These are phyloP conservation scores for Labeo calbasu DNA, from an alignment of 2,797 vertebrate species.

Conservation along the genomic window DNA sequence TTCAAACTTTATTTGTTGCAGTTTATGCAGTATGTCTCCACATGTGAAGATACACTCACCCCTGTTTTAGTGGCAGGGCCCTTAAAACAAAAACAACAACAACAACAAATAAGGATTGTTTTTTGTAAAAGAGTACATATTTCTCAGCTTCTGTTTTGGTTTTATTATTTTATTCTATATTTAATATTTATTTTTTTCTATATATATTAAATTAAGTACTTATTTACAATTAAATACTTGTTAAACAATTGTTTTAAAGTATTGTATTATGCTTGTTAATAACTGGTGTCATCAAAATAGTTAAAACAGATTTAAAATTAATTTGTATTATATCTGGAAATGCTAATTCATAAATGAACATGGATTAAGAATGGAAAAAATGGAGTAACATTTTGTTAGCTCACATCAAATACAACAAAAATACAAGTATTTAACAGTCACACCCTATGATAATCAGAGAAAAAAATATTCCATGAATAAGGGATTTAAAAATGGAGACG, in stretches of 20 bases:
- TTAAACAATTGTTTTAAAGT: too few species aligned
- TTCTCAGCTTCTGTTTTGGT: not conserved
- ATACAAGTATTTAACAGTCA: conserved; percentile 5
- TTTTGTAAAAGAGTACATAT: conserved; percentile 59
- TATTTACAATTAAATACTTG: too few species aligned
- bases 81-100: conserved; percentile 49
- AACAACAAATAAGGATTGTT: conserved; percentile 2
- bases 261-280: not conserved
- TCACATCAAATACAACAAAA: conserved; percentile 23
- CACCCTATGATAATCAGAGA: not conserved
- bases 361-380: not conserved
- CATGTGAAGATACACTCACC: conserved; percentile 65
- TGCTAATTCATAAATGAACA: not conserved
- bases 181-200: not conserved
- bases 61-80: conserved; percentile 73
- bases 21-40: not conserved
- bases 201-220: too few species aligned
- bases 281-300: not conserved
- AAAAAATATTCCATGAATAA: conserved; percentile 7
- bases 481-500: conserved; percentile 55
- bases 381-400: conserved; percentile 12
- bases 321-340: not conserved
- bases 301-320: not conserved
- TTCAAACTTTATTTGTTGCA: not conserved
- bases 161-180: conserved; percentile 1